These are phyloP conservation scores for Lycopodina hypogea DNA, from an alignment of 37 sponge, comb jelly and placozoan genomes.

Conservation along the genomic window DNA sequence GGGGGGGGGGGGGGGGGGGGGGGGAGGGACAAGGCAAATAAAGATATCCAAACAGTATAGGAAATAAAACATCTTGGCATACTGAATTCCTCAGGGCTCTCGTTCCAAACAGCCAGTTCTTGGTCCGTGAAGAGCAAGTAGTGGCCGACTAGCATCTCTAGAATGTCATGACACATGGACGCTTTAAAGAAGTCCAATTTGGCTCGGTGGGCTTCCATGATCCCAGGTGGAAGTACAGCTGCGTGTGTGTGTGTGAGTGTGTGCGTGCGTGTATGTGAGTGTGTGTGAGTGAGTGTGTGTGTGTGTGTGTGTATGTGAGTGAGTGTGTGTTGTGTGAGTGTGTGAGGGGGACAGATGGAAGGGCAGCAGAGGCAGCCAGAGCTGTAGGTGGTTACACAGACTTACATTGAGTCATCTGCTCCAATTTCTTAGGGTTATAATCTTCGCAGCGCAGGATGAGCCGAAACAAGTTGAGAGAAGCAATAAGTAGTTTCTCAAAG, in stretches of 20 bases:
- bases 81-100: conserved; percentile 72
- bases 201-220: conserved; percentile 58
- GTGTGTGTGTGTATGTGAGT: too few relatives aligned
- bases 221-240: conserved; percentile 59
- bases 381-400: too few relatives aligned
- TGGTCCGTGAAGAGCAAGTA: conserved; percentile 42
- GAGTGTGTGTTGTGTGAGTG: too few relatives aligned
- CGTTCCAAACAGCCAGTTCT: conserved; percentile 51
- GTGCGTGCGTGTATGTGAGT: too few relatives aligned
- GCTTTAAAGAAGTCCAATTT: conserved; percentile 59
- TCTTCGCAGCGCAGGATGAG: conserved; percentile 67
- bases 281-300: not conserved
- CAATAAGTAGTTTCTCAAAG: conserved; percentile 48
- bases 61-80: not conserved
- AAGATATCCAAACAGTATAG: too few relatives aligned
- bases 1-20: too few relatives aligned
- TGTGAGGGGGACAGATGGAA: too few relatives aligned
- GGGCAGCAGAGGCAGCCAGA: too few relatives aligned
- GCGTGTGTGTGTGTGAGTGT: too few relatives aligned
- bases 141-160: conserved; percentile 54
- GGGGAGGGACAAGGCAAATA: too few relatives aligned
- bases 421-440: conserved; percentile 46
- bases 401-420: conserved; percentile 30
- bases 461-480: conserved; percentile 44
- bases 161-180: conserved; percentile 21